A percentile compares a stretch with the other conserved stretches of the same genome.
Conservation (phyloP, 1,140 invertebrate genomes). For the Macrobrachium nipponense region DNA sequence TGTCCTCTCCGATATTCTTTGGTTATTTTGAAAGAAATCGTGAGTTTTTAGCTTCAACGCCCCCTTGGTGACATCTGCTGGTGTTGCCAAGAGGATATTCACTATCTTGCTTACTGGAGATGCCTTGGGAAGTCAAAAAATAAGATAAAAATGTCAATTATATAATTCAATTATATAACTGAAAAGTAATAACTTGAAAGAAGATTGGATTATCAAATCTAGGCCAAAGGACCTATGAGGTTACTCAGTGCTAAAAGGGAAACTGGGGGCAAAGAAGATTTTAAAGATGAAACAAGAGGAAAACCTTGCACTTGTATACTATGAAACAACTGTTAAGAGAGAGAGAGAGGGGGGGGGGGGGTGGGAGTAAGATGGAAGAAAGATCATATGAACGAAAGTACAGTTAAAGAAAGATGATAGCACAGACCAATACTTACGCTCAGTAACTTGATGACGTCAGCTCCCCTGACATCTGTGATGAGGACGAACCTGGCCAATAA, state of each 20-base stretch:
- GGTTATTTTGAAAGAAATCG: constrained; percentile 15
- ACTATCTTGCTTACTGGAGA: constrained; percentile 2
- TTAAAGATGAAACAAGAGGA: too few relatives aligned
- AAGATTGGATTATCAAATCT: too few relatives aligned
- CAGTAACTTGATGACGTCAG: background rate
- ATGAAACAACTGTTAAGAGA: too few relatives aligned
- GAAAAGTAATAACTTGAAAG: too few relatives aligned
- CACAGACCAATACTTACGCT: background rate
- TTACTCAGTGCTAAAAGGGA: too few relatives aligned
- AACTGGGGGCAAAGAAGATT: too few relatives aligned
- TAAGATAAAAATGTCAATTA: background rate
- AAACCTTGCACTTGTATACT: too few relatives aligned
- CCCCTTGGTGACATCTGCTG: background rate
- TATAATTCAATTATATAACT: background rate
- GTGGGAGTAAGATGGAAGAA: too few relatives aligned
- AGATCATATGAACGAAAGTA: too few relatives aligned
- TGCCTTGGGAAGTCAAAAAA: background rate
- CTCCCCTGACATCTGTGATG: background rate
- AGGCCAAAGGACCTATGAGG: too few relatives aligned
- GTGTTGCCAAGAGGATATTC: background rate
- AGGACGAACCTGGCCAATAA: constrained; percentile 1
- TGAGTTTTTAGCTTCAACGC: background rate
- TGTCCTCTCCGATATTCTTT: background rate
- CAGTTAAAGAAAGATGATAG: too few relatives aligned
- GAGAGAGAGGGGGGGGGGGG: too few relatives aligned